Conservation (phyloP, 53 echinoderm and acorn worm genomes). For the Crossaster papposus region DNA sequence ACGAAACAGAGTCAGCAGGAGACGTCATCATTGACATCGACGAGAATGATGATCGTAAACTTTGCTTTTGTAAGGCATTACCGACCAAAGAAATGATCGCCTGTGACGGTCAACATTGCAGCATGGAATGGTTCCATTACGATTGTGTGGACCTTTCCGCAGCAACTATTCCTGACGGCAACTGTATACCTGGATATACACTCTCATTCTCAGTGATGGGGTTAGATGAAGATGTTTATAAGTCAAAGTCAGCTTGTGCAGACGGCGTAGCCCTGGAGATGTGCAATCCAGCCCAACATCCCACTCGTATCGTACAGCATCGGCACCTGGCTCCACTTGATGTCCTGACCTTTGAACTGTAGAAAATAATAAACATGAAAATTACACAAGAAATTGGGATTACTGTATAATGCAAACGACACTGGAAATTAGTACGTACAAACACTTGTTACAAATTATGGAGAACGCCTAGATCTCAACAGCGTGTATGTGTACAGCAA, state of each 20-base stretch:
- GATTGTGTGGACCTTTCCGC: constrained; percentile 22
- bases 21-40: too few relatives aligned
- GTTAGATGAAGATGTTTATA: constrained; percentile 59
- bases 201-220: constrained; percentile 56
- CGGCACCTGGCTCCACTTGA: constrained; percentile 44
- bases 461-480: too few relatives aligned
- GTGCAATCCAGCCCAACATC: constrained; percentile 11
- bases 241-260: constrained; percentile 37
- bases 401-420: too few relatives aligned
- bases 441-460: too few relatives aligned
- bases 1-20: too few relatives aligned
- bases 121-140: constrained; percentile 38
- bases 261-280: constrained; percentile 32
- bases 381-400: too few relatives aligned
- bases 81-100: constrained; percentile 16
- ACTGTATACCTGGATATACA: constrained; percentile 54
- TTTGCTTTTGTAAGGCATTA: not conserved
- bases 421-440: too few relatives aligned
- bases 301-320: constrained; percentile 42
- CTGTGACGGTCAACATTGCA: constrained; percentile 9
- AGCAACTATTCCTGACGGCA: constrained; percentile 21
- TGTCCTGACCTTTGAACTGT: constrained; percentile 53
- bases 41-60: not conserved
- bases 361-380: not conserved
- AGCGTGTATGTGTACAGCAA: too few relatives aligned